Base-by-base conservation (phyloP, 2,888 invertebrate genomes). In the Lochmaea capreae region DNA sequence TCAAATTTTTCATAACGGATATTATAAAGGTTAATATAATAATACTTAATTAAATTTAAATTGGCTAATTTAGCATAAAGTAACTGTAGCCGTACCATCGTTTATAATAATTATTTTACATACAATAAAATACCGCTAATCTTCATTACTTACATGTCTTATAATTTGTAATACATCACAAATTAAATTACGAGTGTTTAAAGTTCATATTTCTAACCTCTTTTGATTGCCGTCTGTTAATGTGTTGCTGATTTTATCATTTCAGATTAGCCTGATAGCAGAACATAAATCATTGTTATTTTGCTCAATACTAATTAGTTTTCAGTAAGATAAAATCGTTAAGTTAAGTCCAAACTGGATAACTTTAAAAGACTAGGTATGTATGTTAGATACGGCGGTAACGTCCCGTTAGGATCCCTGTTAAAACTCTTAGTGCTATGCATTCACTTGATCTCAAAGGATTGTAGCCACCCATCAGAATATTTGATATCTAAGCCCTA, bases 51-150 rank as follows among this genome's bases (percentile, higher is more conserved):
- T 49, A 8, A 49, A n/a, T n/a, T 14, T n/a, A n/a, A 49, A 49
- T 49, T 49, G n/a, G 49, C n/a, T 49, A 49, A n/a, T 16, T 49
- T n/a, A 49, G n/a, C 8, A 49, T 49, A n/a, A 49, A 12, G 1
- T 49, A 49, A 49, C 49, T 49, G 49, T n/a, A n/a, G n/a, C 14
- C n/a, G 8, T n/a, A 49, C 49, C 49, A 49, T 49, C 6, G n/a
- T n/a, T 49, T n/a, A 49, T 49, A 49, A 49, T 49, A n/a, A 49
- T 49, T n/a, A 49, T 49, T 49, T n/a, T 5, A 49, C 49, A n/a
- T 49, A n/a, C 49, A 49, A 49, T 49, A 49, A 49, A 49, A 49
- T 49, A 49, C 49, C 49, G 49, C 49, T 49, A 8, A n/a, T 49
- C n/a, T 49, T 49, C 49, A 49, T 49, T 12, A 49, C 14, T 49